phyloP scores from a whole-genome alignment of 2,113 vertebrate species.

The Colossoma macropomum region DNA sequence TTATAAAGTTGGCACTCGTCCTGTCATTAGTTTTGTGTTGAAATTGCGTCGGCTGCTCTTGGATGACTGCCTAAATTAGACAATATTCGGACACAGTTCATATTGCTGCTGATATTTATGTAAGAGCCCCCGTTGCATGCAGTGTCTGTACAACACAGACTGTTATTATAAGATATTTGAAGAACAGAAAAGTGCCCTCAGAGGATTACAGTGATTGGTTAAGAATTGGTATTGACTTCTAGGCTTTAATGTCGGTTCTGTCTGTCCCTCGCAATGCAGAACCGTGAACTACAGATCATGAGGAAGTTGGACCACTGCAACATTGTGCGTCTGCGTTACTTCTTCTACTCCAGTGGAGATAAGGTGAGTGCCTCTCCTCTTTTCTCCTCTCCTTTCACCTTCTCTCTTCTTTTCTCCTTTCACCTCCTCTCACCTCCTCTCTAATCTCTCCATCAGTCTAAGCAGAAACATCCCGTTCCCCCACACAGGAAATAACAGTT shows the following conservation, averaged over 20 bases:
- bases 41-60: background rate
- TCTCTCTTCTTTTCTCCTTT: too few species aligned
- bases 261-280: conserved; percentile 70
- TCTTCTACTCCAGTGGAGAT: conserved; percentile 92
- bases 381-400: too few species aligned
- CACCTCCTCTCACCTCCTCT: too few species aligned
- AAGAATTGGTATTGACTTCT: background rate
- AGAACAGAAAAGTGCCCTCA: background rate
- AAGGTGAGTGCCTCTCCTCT: conserved; percentile 78
- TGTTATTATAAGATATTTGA: background rate
- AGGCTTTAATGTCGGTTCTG: background rate
- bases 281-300: conserved; percentile 92
- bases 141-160: background rate
- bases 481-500: background rate
- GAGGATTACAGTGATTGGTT: background rate
- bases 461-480: background rate
- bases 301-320: conserved; percentile 92
- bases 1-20: background rate
- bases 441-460: background rate
- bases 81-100: background rate
- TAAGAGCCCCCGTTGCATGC: background rate
- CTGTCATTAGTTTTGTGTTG: background rate
- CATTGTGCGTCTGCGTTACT: conserved; percentile 89
- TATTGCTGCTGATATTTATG: background rate
- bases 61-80: background rate